Evolutionary conservation across 2,888 invertebrate genomes (phyloP), one percentile per base, ranked within the genome.

Genomic region (Athalia cordata): DNA sequence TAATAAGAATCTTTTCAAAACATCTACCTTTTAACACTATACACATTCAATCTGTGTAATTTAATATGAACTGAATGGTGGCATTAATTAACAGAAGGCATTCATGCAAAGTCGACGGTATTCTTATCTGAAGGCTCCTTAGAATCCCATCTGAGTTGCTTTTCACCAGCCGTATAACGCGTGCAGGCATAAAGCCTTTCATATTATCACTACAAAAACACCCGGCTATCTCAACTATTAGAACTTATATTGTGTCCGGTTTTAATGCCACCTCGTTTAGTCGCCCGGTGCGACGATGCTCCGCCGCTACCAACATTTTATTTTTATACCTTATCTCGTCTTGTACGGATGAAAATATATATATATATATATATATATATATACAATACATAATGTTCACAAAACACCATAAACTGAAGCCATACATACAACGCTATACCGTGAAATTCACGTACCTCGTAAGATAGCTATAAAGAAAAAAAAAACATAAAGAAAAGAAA

Each of bases 31-130:
- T 83, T 82, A 80, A 82, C 82, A 82, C 80, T 77, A 29, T 29
- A 77, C 80, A 80, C 81, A 81, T 79, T 83, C 86, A 84, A 85
- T 85, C 84, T 81, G 82, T 81, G 81, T 83, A 84, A 86, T 86
- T 85, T 85, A 85, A 86, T 85, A 82, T 81, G 82, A 80, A 79
- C 80, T 84, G 86, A 86, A 86, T 86, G 82, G 82, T 79, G 82
- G 85, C 83, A 85, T 86, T 86, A 86, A 86, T 86, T 86, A 86
- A 86, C 86, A 85, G 85, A 80, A 82, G 79, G 80, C 82, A 85
- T 83, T 85, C 83, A 83, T 81, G 81, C 79, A 79, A 78, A 78
- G 80, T 78, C 80, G 78, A 49, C 82, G 79, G 79, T 80, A 83
- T 83, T 83, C 83, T 83, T 83, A 81, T 83, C 82, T 78, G 67